Base-by-base conservation (phyloP, 2,113 vertebrate species). In the Dicrurus megarhynchus region DNA sequence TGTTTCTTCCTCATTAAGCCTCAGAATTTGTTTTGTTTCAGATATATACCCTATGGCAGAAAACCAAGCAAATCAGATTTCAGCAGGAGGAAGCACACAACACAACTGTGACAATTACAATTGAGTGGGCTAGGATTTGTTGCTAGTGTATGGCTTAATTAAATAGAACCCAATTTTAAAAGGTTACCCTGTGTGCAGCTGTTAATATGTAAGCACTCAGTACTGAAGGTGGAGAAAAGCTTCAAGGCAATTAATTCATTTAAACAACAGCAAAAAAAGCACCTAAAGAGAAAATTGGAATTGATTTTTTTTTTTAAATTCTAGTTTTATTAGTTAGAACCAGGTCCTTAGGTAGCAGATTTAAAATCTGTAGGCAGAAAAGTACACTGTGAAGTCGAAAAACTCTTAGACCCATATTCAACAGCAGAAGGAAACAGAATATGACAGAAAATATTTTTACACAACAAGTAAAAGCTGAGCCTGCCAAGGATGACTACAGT, bases 111-210 rank as follows among this genome's bases (percentile, higher is more conserved):
- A 74, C 90, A 88, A 85, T 96, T 90, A 52, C 76, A 85, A 56
- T 33, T 83, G 82, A 90, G 87, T 61, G 39, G 63, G 39, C 85
- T 89, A 91, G 47, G 59, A 90, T 93, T 92, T 86, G 71, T 74
- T 86, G 83, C 82, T 41, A 53, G 68, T 16, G 9, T 80, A 84
- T 70, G 55, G 39, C 47, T 95, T 92, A 95, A 96, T 95, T 90
- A 90, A 96, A 96, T 96, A 94, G 90, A 96, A 59, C 20, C 27
- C 39, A 60, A 47, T 94, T 94, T 94, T 90, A 84, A 94, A 94
- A 95, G 90, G 82, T 96, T 93, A 79, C 26, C 60, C 47, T 67
- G 68, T 88, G 82, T 86, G 82, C 71, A 78, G 71, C 84, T 88
- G 90, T 84, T 90, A 93, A 90, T 81, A 80, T 70, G 35, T 78